These are phyloP conservation scores for Amazona vittata DNA, from an alignment of 2,113 vertebrate genomes.

Conservation along the genomic window DNA sequence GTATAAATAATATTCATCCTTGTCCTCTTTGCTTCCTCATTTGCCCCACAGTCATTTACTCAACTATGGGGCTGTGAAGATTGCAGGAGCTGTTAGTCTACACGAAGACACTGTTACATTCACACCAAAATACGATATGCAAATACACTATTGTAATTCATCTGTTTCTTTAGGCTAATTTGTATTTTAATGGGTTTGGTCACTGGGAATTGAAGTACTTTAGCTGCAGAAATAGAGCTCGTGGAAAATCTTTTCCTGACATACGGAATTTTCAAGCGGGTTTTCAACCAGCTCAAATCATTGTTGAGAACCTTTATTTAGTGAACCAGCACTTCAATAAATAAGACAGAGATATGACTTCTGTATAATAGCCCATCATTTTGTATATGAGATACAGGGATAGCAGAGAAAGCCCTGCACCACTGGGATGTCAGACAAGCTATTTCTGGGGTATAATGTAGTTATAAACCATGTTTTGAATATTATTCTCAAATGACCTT, in stretches of 20 bases:
- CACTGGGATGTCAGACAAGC: background rate
- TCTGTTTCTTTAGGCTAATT: constrained; percentile 55
- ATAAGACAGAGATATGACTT: constrained; percentile 33
- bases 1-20: constrained; percentile 4
- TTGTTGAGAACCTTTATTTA: constrained; percentile 22
- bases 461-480: background rate
- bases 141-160: constrained; percentile 46
- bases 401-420: background rate
- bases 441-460: background rate
- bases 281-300: constrained; percentile 25
- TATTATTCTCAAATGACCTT: background rate
- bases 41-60: background rate
- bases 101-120: background rate
- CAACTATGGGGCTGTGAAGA: background rate
- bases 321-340: constrained; percentile 11
- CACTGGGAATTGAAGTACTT: constrained; percentile 44
- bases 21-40: background rate
- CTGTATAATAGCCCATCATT: background rate
- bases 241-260: constrained; percentile 39
- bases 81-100: background rate
- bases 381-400: background rate
- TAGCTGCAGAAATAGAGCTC: constrained; percentile 29
- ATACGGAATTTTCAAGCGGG: constrained; percentile 4
- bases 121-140: background rate
- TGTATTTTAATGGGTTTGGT: constrained; percentile 60